Evolutionary conservation across 2,797 vertebrate species (phyloP), one percentile per base, ranked within the genome.

Genomic region (Phyllotis vaccarum): DNA sequence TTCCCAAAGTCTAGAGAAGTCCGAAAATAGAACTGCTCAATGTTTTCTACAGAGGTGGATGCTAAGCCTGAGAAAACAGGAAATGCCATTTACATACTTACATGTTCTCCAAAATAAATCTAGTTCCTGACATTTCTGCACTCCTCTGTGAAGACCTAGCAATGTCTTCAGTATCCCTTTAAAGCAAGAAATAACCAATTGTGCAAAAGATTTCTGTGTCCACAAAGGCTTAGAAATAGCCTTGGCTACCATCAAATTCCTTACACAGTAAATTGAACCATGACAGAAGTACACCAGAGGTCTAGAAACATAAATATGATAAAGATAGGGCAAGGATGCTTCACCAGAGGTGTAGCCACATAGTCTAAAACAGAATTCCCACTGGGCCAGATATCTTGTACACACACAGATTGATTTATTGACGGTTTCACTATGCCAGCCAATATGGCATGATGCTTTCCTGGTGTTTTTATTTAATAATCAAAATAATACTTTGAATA

Each of bases 221-320:
- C 46, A 54, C 17, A 31, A 66, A 6, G 49, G 43, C 56, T 79
- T 70, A 5, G 87, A 89, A 93, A 76, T 31, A 90, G 70, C 60
- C 40, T 5, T 31, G 64, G 64, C 12, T 66, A 88, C 52, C 46
- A 87, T 60, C 75, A 96, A 49, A 80, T 94, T 89, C 66, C 19
- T 66, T 93, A 86, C 43, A 72, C 85, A 75, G 66, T 78, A 91
- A 83, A 91, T 19, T 85, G 75, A 85, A 56, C 85, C 68, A 52
- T 79, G 46, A 56, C 34, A 75, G 49, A 97, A 95, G 91, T 94
- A 76, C 17, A 64, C 27, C 31, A 79, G 60, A 75, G 82, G 6
- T 31, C 43, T 88, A 19, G 14, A 94, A 43, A 88, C 91, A 64
- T 74, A 80, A 68, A 56, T 72, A 74, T 2, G 56, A 37, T 68